A percentile compares a stretch with the other conserved stretches of the same genome.
phyloP scores from a whole-genome alignment of 2,113 vertebrate species.

The Acanthochromis polyacanthus region DNA sequence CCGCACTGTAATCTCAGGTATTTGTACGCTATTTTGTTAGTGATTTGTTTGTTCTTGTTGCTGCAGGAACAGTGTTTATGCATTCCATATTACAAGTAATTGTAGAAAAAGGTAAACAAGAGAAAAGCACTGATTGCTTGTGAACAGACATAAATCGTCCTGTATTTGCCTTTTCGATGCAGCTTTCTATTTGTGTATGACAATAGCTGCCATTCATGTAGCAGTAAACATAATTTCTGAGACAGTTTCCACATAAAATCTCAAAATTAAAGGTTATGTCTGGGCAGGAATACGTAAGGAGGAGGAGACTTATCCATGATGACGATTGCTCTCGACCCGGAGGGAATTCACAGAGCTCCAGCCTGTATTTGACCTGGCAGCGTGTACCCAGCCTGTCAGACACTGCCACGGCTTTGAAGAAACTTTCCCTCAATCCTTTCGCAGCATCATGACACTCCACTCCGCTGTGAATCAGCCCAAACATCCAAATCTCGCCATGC shows the following conservation, averaged over 20 bases:
- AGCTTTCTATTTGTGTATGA: background rate
- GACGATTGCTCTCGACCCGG: constrained; percentile 23
- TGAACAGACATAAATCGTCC: background rate
- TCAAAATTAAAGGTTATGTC: constrained; percentile 4
- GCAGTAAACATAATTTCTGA: constrained; percentile 20
- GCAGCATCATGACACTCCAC: constrained; percentile 40
- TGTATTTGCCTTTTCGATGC: background rate
- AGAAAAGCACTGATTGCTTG: background rate
- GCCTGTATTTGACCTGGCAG: constrained; percentile 76
- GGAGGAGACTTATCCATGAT: constrained; percentile 39
- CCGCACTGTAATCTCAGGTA: background rate
- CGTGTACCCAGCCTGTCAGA: constrained; percentile 61
- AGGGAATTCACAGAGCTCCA: constrained; percentile 55
- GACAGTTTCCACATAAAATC: constrained; percentile 4
- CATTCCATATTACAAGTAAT: no score
- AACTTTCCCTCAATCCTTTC: constrained; percentile 51
- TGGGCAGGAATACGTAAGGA: constrained; percentile 12
- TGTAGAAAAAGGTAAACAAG: no score
- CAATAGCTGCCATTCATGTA: background rate
- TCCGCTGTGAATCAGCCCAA: constrained; percentile 46
- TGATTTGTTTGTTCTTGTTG: background rate
- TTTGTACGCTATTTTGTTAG: background rate
- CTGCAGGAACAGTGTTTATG: background rate
- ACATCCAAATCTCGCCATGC: constrained; percentile 25
- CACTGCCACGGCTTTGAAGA: constrained; percentile 52